phyloP scores from a whole-genome alignment of 2,797 vertebrate species.

The Mycteria americana region DNA sequence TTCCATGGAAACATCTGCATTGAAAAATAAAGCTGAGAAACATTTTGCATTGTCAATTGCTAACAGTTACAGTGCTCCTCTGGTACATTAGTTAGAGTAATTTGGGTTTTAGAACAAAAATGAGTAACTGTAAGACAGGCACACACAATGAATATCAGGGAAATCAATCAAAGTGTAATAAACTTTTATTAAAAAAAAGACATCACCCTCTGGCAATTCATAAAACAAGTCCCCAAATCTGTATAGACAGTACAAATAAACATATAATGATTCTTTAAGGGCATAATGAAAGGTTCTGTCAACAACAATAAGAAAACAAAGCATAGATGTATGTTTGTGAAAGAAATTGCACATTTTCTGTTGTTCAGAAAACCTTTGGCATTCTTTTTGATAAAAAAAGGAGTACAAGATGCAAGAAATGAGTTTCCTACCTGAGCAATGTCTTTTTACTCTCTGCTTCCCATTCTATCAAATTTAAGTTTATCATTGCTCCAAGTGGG shows the following conservation, averaged over 20 bases:
- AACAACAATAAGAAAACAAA: constrained; percentile 46
- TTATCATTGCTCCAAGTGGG: not conserved
- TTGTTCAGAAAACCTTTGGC: not conserved
- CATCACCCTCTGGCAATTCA: constrained; percentile 44
- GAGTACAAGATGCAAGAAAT: constrained; percentile 9
- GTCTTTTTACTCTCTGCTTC: not conserved
- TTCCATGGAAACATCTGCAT: constrained; percentile 13
- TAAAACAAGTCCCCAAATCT: constrained; percentile 53
- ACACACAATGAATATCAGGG: not conserved
- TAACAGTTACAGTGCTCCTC: not conserved
- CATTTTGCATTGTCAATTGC: constrained; percentile 23
- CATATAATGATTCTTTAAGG: constrained; percentile 60
- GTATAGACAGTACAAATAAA: constrained; percentile 54
- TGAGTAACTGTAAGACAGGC: not conserved
- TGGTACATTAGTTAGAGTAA: constrained; percentile 38
- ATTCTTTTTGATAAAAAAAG: not conserved
- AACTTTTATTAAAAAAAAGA: constrained; percentile 62
- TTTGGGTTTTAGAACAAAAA: constrained; percentile 39
- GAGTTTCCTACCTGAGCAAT: not conserved
- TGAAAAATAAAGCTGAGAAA: constrained; percentile 30
- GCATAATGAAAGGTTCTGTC: constrained; percentile 53
- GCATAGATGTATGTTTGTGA: not conserved
- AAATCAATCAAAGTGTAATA: constrained; percentile 66
- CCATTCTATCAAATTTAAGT: not conserved
- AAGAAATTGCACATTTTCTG: constrained; percentile 24